phyloP scores from a whole-genome alignment of 2,113 vertebrate species.

The Ceyx margarethae region DNA sequence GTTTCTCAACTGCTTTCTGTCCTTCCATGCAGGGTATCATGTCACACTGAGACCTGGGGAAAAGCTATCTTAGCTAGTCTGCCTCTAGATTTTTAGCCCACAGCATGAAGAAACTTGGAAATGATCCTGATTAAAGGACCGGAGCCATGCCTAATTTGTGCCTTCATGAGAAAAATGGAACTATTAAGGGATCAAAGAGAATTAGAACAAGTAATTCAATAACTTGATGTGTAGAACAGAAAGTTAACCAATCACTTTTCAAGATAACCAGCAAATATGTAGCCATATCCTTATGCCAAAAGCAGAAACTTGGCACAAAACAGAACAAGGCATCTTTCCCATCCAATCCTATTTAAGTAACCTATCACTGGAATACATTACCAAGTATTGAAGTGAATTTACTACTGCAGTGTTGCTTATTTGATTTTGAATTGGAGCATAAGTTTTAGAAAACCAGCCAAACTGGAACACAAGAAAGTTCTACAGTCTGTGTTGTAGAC shows the following conservation, averaged over 20 bases:
- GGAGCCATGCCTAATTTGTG: not conserved
- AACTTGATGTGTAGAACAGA: not conserved
- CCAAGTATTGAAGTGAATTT: not conserved
- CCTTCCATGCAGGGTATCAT: not conserved
- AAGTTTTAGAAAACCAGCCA: not conserved
- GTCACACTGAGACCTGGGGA: not conserved
- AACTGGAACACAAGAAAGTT: not conserved
- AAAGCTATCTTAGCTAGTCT: not conserved
- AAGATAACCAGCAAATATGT: conserved; percentile 16
- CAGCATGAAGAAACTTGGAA: not conserved
- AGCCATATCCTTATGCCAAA: not conserved
- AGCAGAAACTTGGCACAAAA: not conserved
- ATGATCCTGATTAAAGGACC: not conserved
- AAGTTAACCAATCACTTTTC: not conserved
- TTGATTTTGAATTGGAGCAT: not conserved
- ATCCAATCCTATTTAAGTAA: not conserved
- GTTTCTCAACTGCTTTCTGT: not conserved
- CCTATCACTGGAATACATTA: not conserved
- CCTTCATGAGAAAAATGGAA: not conserved
- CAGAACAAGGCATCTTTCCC: not conserved
- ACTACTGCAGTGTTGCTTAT: not conserved
- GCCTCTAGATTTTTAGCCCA: not conserved
- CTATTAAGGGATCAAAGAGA: not conserved
- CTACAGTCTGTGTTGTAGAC: not conserved
- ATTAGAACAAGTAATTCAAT: not conserved